Evolutionary conservation across 92 coral and sea anemone species (phyloP).

Genomic region (Epizoanthus fatuus): DNA sequence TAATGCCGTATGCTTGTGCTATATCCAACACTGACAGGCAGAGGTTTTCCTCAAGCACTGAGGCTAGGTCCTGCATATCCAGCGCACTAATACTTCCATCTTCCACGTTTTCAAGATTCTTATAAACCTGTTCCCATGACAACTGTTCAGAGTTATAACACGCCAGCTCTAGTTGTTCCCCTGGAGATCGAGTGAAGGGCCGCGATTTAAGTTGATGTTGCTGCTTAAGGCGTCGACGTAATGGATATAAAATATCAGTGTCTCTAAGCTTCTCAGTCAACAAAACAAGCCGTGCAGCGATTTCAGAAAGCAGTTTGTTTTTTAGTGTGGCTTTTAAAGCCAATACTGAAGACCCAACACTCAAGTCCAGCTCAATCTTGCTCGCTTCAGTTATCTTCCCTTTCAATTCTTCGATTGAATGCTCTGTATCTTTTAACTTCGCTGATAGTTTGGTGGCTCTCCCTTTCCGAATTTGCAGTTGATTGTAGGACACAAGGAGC

Average conservation of each 20-base stretch:
- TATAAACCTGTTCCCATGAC: constrained; percentile 5
- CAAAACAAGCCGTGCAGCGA: background rate
- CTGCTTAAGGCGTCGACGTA: constrained; percentile 1
- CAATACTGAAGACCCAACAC: constrained; percentile 13
- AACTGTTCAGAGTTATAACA: constrained; percentile 16
- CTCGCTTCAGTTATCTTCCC: background rate
- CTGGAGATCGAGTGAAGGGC: constrained; percentile 3
- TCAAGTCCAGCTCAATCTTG: constrained; percentile 13
- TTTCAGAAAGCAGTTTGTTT: constrained; percentile 1
- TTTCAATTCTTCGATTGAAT: background rate
- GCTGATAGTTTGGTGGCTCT: constrained; percentile 2
- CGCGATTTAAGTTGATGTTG: constrained; percentile 3
- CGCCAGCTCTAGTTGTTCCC: background rate
- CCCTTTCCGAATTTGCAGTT: background rate
- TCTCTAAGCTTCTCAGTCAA: background rate
- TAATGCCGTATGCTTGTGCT: constrained; percentile 9
- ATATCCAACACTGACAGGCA: constrained; percentile 1
- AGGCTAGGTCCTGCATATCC: constrained; percentile 10
- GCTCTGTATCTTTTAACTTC: background rate
- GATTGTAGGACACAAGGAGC: constrained; percentile 1
- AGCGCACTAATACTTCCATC: constrained; percentile 1
- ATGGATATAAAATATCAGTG: background rate
- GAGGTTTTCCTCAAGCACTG: constrained; percentile 21
- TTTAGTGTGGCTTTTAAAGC: constrained; percentile 18
- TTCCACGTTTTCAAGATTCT: constrained; percentile 4